Conservation (phyloP, 2,888 invertebrate genomes). For the Eremobia ochroleuca region DNA sequence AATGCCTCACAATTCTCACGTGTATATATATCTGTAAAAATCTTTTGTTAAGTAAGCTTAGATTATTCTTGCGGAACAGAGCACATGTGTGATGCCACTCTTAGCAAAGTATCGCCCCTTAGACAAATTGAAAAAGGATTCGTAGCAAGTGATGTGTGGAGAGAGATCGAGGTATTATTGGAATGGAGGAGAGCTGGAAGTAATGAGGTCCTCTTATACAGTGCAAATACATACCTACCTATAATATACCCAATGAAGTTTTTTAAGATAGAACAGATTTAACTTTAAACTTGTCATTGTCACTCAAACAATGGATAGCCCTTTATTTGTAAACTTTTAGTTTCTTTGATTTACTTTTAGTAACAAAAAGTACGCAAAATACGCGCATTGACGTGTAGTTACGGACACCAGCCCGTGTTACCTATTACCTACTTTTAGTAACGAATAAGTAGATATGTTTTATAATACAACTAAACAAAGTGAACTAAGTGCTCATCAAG, state of each 20-base stretch:
- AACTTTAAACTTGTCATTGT: background rate
- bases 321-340: background rate
- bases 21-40: slow-evolving; percentile 3
- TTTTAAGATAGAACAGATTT: background rate
- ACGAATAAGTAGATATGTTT: background rate
- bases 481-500: background rate
- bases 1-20: slow-evolving; percentile 13
- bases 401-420: too few relatives aligned
- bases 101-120: slow-evolving; percentile 70
- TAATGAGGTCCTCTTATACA: slow-evolving; percentile 27
- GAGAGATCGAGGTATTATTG: slow-evolving; percentile 49
- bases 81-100: slow-evolving; percentile 58
- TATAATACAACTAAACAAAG: background rate
- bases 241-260: background rate
- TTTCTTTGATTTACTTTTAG: background rate
- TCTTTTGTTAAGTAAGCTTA: slow-evolving; percentile 50
- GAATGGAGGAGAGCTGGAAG: slow-evolving; percentile 18
- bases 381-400: too few relatives aligned
- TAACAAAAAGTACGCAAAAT: too few relatives aligned
- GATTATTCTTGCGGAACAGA: slow-evolving; percentile 61
- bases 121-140: slow-evolving; percentile 73
- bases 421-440: too few relatives aligned
- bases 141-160: slow-evolving; percentile 63
- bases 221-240: background rate
- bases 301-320: background rate